phyloP scores from a whole-genome alignment of 2,113 vertebrate genomes.

The Cinclus mexicanus region DNA sequence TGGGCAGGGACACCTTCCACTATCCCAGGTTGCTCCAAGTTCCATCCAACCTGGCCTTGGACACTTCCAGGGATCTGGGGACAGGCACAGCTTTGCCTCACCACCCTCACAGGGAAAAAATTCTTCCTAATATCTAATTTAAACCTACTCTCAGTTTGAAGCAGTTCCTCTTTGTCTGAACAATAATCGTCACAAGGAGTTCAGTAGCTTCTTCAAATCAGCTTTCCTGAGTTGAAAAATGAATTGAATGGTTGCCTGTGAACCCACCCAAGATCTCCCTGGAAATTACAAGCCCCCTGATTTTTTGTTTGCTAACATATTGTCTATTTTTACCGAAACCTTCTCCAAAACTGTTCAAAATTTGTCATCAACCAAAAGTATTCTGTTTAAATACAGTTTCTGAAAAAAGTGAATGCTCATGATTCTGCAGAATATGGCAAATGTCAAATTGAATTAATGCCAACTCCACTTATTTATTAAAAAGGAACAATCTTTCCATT shows the following conservation, averaged over 20 bases:
- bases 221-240: not conserved
- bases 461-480: slow-evolving; percentile 14
- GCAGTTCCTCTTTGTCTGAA: not conserved
- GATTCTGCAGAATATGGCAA: slow-evolving; percentile 24
- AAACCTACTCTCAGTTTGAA: not conserved
- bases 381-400: not conserved
- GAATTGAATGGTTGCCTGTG: not conserved
- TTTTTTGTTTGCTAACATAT: not conserved
- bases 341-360: not conserved
- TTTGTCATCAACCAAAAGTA: not conserved
- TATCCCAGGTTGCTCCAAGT: accelerated
- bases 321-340: slow-evolving; percentile 1
- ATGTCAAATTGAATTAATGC: not conserved
- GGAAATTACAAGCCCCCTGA: not conserved
- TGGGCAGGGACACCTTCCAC: not conserved
- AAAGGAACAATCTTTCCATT: not conserved
- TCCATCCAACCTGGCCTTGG: accelerated
- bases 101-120: not conserved
- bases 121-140: not conserved
- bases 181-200: not conserved
- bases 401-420: not conserved
- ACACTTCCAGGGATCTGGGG: not conserved
- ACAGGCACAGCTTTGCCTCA: not conserved
- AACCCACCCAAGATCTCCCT: not conserved
- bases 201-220: not conserved